Percentiles rank a stretch among this genome's conserved stretches.
phyloP scores from a whole-genome alignment of 2,113 vertebrate species.

The Cochlearius cochlearius region DNA sequence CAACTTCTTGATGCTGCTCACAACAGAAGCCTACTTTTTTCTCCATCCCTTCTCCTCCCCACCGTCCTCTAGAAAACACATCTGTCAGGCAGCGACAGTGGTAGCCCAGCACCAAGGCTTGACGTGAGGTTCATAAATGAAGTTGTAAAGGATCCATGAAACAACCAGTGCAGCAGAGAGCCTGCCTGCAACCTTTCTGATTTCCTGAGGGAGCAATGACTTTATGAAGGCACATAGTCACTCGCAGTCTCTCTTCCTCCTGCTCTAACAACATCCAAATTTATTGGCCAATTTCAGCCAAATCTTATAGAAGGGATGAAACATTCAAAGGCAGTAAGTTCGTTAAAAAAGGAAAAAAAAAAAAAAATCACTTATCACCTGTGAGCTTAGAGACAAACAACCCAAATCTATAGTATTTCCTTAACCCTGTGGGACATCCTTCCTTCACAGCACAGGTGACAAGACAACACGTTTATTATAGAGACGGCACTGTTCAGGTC shows the following conservation, averaged over 20 bases:
- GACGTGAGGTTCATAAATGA: background rate
- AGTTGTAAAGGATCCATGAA: background rate
- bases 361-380: background rate
- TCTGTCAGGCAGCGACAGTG: background rate
- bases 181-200: background rate
- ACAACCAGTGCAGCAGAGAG: background rate
- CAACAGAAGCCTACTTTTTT: background rate
- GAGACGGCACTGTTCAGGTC: background rate
- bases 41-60: background rate
- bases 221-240: background rate
- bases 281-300: conserved; percentile 9
- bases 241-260: background rate
- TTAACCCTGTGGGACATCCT: background rate
- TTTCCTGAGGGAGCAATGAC: background rate
- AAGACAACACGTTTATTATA: background rate
- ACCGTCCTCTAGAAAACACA: background rate
- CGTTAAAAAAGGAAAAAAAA: background rate
- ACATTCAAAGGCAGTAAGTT: background rate
- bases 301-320: background rate
- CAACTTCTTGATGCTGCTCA: background rate
- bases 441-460: background rate
- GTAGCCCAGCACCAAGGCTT: background rate
- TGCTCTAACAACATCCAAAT: background rate
- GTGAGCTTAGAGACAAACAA: accelerated
- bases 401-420: background rate